Base-by-base conservation (phyloP, 2,888 invertebrate genomes). In the Drosophila crucigera region DNA sequence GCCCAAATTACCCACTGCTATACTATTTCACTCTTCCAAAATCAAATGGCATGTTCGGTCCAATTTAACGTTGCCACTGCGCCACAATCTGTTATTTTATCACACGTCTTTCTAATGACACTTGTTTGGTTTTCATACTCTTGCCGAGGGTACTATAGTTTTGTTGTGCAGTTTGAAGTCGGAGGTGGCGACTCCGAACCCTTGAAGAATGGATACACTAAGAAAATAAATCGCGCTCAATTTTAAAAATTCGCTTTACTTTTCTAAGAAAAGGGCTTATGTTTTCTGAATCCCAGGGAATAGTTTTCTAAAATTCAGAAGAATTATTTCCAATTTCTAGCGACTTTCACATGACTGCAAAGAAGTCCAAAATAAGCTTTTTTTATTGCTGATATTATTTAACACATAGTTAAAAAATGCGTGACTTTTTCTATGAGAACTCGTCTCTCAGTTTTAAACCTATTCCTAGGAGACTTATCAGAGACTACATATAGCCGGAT, bases 1-100 rank as follows among this genome's bases (percentile, higher is more conserved):
- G 54, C 11, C 31, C n/a, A 31, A 16, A 25, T 39, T n/a, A 25
- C 9, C 9, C 19, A 37, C 33, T 35, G 22, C 2, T 4, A 9
- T 16, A 16, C 5, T 47, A 47, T 25, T 47, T 16, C 25, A 47
- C 47, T 47, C 47, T 16, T 3, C 31, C 31, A 25, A 71, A 56
- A 56, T 37, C 47, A 50, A 68, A 54, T 54, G 67, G 52, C 58
- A 33, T 35, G 50, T 58, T 65, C 54, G 64, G 69, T 68, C 68
- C 78, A 82, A 74, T 84, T 73, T 72, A 69, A 28, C 68, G 68
- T 78, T 76, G 58, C 39, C 54, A 60, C 73, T 76, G 76, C 70
- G 59, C 59, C 79, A 73, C 68, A 73, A 76, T 84, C 73, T 76
- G 68, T 39, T 65, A 56, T 64, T 63, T 89, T 88, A 84, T 84